Evolutionary conservation across 2,113 vertebrate species (phyloP).

Genomic region (Bubo bubo): DNA sequence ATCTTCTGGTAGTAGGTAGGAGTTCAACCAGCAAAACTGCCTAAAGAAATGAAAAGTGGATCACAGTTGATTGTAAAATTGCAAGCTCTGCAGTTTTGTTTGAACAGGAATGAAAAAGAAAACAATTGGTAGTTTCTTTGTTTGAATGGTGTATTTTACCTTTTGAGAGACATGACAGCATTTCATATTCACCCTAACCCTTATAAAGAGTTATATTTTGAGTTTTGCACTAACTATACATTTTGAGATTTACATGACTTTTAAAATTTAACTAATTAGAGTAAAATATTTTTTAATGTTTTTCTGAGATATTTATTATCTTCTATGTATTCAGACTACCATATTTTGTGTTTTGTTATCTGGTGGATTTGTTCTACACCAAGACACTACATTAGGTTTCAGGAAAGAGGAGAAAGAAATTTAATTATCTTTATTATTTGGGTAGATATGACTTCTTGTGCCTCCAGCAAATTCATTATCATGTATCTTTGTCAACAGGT

Average conservation of each 20-base stretch:
- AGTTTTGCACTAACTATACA: neutral
- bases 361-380: neutral
- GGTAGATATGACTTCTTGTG: neutral
- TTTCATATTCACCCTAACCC: neutral
- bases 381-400: neutral
- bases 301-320: neutral
- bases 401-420: neutral
- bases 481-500: slow-evolving; percentile 25
- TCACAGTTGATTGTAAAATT: neutral
- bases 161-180: neutral
- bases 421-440: neutral
- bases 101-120: neutral
- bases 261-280: neutral
- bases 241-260: neutral
- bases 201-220: neutral
- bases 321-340: neutral
- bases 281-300: neutral
- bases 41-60: neutral
- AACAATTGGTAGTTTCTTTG: neutral
- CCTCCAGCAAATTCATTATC: neutral
- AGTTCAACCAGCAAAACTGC: neutral
- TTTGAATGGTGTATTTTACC: neutral
- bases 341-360: neutral
- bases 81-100: neutral
- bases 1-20: neutral